Base-by-base conservation (phyloP, 2,113 vertebrate species). In the Tupaia chinensis region DNA sequence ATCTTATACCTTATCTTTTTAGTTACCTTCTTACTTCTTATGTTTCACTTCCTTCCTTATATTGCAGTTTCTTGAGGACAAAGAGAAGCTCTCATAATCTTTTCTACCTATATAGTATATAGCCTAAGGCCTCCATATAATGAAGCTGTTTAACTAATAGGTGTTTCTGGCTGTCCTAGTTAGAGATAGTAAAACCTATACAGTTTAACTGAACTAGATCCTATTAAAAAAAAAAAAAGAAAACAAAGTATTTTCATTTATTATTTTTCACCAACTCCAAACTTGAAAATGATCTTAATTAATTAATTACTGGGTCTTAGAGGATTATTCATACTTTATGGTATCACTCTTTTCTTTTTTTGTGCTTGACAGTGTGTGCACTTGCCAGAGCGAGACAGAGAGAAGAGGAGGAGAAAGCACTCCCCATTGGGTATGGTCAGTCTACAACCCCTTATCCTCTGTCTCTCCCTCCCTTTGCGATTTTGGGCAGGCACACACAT, bases 171-270 rank as follows among this genome's bases (percentile, higher is more conserved):
- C 32, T 80, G 2, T 74, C 9, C 66, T 85, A 25, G 22, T 86
- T 74, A 96, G 32, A 96, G 73, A 94, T 1, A 69, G 58, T 16
- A 97, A 93, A 94, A 88, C 69, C 56, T 91, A 86, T 87, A 94
- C 44, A 84, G 89, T 89, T 91, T 90, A 96, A n/a, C 65, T 88
- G 65, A 91, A 86, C 7, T 93, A 63, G 69, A 83, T 76, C 27
- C 53, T 86, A 25, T 80, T 65, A 96, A 89, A 93, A 95, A 60
- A 76, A 90, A 94, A 83, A 69, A 89, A 0, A 79, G 12, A 87
- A 93, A 94, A 83, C 20, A 72, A 60, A 93, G 54, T 68, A 92
- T 90, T 95, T 97, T 77, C 44, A 93, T 69, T 87, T 79, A 87
- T 83, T 95, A 84, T 92, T 95, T 58, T 95, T 91, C 19, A 96